A percentile compares a stretch with the other conserved stretches of the same genome.
These are phyloP conservation scores for Salarias fasciatus DNA, from an alignment of 2,797 vertebrate species.

Conservation along the genomic window DNA sequence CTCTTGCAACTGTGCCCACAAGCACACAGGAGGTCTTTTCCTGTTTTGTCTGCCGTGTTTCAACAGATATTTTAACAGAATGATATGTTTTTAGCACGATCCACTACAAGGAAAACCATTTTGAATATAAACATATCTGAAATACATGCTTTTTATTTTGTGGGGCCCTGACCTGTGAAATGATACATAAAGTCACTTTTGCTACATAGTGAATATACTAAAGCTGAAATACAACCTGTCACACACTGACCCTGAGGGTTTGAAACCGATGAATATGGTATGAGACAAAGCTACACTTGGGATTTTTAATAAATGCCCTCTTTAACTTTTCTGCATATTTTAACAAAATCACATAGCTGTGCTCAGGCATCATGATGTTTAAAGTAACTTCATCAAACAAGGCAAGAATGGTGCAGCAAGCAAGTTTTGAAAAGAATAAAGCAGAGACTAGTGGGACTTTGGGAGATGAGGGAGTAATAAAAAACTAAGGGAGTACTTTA, in stretches of 20 bases:
- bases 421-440: slow-evolving; percentile 45
- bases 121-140: too few relatives aligned
- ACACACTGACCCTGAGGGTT: slow-evolving; percentile 6
- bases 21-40: slow-evolving; percentile 14
- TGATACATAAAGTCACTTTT: not conserved
- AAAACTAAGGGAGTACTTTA: slow-evolving; percentile 34
- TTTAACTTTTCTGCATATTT: slow-evolving; percentile 30
- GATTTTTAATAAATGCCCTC: not conserved
- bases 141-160: not conserved
- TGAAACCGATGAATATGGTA: slow-evolving; percentile 8
- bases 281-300: slow-evolving; percentile 7
- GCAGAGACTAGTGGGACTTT: slow-evolving; percentile 24
- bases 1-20: not conserved
- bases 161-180: not conserved
- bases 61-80: not conserved
- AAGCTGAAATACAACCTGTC: not conserved
- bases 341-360: slow-evolving; percentile 24
- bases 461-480: slow-evolving; percentile 18
- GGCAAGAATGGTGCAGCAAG: slow-evolving; percentile 39
- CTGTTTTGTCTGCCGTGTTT: not conserved
- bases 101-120: too few relatives aligned
- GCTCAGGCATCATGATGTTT: slow-evolving; percentile 39
- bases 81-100: not conserved
- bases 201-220: not conserved
- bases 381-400: slow-evolving; percentile 40